phyloP scores from a whole-genome alignment of 2,797 vertebrate genomes.

The Leptatherina wallacei region DNA sequence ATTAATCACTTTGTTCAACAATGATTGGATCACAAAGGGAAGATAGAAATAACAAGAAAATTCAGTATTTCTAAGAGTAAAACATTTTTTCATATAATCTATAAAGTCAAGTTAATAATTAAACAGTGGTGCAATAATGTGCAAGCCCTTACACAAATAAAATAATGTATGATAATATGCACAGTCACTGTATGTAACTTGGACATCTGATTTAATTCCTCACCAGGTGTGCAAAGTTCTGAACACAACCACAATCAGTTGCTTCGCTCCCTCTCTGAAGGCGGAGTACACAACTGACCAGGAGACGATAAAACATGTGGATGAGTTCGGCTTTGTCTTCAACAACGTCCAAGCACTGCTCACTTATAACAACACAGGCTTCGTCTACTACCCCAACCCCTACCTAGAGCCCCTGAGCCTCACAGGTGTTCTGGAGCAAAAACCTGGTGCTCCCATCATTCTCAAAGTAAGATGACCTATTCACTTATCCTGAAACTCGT shows the following conservation, averaged over 20 bases:
- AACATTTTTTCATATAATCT: neutral
- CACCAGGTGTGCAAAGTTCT: slow-evolving; percentile 91
- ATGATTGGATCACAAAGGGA: neutral
- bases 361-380: slow-evolving; percentile 92
- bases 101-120: neutral
- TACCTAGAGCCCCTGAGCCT: slow-evolving; percentile 93
- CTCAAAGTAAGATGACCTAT: slow-evolving; percentile 85
- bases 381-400: slow-evolving; percentile 95
- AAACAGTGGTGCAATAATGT: neutral
- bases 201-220: neutral
- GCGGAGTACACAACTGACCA: slow-evolving; percentile 83
- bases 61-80: neutral
- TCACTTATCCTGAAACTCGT: neutral
- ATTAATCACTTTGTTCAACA: neutral
- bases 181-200: neutral
- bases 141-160: neutral
- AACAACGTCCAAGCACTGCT: slow-evolving; percentile 95
- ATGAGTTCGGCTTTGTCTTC: slow-evolving; percentile 96
- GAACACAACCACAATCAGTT: slow-evolving; percentile 90
- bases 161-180: too few relatives aligned
- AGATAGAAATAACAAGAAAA: neutral
- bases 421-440: slow-evolving; percentile 92
- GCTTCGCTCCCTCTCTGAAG: slow-evolving; percentile 89
- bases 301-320: slow-evolving; percentile 89
- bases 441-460: slow-evolving; percentile 95